phyloP scores from a whole-genome alignment of 2,113 vertebrate genomes.

The Odontesthes bonariensis region DNA sequence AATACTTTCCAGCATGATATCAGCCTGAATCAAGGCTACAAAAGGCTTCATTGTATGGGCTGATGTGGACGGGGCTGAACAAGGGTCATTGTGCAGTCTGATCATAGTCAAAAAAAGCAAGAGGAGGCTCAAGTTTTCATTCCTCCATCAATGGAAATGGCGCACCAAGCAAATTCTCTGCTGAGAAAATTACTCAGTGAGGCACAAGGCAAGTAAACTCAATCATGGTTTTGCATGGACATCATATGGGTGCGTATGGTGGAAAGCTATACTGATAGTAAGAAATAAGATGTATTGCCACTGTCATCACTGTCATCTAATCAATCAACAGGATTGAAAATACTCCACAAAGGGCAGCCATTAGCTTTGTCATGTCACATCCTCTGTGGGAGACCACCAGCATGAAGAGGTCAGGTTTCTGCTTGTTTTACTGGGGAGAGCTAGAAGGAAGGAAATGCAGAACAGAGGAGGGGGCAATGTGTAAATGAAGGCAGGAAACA shows the following conservation, averaged over 20 bases:
- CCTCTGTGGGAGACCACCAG: conserved; percentile 70
- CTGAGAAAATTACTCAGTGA: conserved; percentile 41
- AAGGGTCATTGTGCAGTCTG: conserved; percentile 71
- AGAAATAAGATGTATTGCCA: neutral
- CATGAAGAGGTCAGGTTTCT: conserved; percentile 66
- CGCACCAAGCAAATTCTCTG: conserved; percentile 67
- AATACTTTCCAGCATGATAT: conserved; percentile 87
- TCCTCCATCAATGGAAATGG: conserved; percentile 59
- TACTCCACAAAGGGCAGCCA: conserved; percentile 52
- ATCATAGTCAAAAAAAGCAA: conserved; percentile 43
- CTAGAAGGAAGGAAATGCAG: conserved; percentile 77
- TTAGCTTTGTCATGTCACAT: conserved; percentile 68
- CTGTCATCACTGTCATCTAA: conserved; percentile 30
- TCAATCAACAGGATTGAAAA: conserved; percentile 68
- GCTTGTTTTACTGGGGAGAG: conserved; percentile 70
- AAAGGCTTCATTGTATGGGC: conserved; percentile 77
- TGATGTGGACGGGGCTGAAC: conserved; percentile 63
- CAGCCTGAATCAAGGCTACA: conserved; percentile 80
- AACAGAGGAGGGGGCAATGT: conserved; percentile 51
- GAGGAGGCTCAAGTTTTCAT: conserved; percentile 52
- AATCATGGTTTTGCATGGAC: conserved; percentile 17
- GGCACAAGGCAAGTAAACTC: conserved; percentile 38
- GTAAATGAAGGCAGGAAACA: conserved; percentile 78
- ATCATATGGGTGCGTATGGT: neutral
- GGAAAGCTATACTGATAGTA: neutral